Evolutionary conservation across 2,888 invertebrate genomes (phyloP), one percentile per base, ranked within the genome.

Genomic region (Luperina testacea): DNA sequence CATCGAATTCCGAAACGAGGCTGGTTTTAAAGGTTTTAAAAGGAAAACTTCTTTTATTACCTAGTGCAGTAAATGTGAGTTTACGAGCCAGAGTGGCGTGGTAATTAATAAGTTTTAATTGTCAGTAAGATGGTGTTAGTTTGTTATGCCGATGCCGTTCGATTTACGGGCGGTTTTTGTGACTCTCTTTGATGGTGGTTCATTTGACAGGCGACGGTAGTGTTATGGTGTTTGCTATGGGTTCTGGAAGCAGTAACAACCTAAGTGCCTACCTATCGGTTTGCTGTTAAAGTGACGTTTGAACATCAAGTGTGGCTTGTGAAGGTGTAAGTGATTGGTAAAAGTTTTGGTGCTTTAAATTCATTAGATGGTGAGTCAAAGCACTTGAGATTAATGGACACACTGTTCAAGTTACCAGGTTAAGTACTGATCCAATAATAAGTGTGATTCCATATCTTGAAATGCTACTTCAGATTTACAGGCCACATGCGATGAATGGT

Each of bases 61-160:
- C 82, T 59, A 83, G 80, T 83, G 86, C 82, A 86, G 90, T 91
- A 89, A 92, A 93, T 92, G 93, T 92, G 93, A 82, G 90, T 95
- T 95, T 94, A 95, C 92, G 94, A 93, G 83, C 90, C 79, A 87
- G 92, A 92, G 92, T 92, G 93, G 91, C 89, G 87, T 78, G 86
- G 94, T 94, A 92, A 95, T 95, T 95, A 96, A 94, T 95, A 94
- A 94, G 93, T 95, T 96, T 95, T 96, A 94, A 96, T 95, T 95
- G 90, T 87, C 87, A 85, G 83, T 80, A 77, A 77, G 78, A 83
- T 87, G 82, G 84, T 72, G 86, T 85, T 91, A 89, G 87, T 87
- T 88, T 88, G 89, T 88, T 90, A 90, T 86, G 72, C 72, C 69
- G 71, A 71, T n/a, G 71, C 38, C 32, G 82, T 88, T 85, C 87